Percentiles rank a stretch among this genome's conserved stretches.
Conservation (phyloP, 2,888 invertebrate species). For the Rhabditoides inermis region DNA sequence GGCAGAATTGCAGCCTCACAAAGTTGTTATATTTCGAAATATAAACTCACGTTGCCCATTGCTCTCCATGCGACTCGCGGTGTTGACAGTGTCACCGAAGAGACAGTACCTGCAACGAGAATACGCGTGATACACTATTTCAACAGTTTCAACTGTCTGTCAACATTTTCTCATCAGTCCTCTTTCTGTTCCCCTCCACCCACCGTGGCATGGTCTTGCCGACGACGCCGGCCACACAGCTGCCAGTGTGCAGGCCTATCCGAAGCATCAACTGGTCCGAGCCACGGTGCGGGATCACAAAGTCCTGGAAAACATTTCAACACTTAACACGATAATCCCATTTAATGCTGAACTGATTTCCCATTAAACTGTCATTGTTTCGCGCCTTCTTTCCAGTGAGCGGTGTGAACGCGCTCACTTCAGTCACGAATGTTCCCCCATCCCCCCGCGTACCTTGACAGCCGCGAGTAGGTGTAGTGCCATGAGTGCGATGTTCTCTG, state of each 20-base stretch:
- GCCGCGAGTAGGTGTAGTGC: slow-evolving; percentile 49
- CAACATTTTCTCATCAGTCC: too few species aligned
- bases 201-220: slow-evolving; percentile 54
- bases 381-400: not conserved
- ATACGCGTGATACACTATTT: too few species aligned
- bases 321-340: too few species aligned
- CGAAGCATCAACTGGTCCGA: slow-evolving; percentile 42
- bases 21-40: too few species aligned
- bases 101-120: slow-evolving; percentile 45
- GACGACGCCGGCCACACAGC: slow-evolving; percentile 55
- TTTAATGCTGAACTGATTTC: not conserved
- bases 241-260: slow-evolving; percentile 53
- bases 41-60: too few species aligned
- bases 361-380: not conserved
- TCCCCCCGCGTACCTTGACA: too few species aligned
- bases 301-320: slow-evolving; percentile 23
- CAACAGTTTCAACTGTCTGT: too few species aligned
- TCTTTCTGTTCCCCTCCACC: too few species aligned
- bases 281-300: slow-evolving; percentile 47
- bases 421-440: not conserved
- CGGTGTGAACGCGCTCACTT: not conserved
- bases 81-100: slow-evolving; percentile 56
- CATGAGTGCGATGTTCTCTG: slow-evolving; percentile 51
- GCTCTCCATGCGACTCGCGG: slow-evolving; percentile 60
- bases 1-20: not conserved